Evolutionary conservation across 2,113 vertebrate species (phyloP).

Genomic region (Gobiocypris rarus): DNA sequence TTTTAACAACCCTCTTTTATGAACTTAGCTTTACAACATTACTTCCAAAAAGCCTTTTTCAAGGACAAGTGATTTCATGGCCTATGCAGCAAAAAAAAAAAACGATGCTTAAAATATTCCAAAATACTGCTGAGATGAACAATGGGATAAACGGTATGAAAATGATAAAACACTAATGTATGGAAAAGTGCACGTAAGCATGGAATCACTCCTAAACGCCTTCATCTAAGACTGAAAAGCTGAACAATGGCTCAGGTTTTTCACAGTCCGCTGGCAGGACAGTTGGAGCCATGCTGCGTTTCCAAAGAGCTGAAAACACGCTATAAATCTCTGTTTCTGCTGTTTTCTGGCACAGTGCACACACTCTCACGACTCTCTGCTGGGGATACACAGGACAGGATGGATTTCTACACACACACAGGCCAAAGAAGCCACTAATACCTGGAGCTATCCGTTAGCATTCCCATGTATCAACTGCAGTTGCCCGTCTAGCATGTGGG

Average conservation of each 20-base stretch:
- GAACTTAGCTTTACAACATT: conserved; percentile 15
- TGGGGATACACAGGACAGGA: not conserved
- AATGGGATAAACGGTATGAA: conserved; percentile 12
- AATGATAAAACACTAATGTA: not conserved
- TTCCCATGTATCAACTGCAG: not conserved
- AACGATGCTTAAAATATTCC: not conserved
- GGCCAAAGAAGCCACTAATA: not conserved
- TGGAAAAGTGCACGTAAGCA: conserved; percentile 19
- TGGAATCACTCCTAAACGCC: conserved; percentile 8
- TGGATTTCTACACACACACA: not conserved
- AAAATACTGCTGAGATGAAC: conserved; percentile 24
- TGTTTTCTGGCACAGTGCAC: conserved; percentile 25
- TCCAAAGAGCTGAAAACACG: conserved; percentile 42
- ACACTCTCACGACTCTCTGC: not conserved
- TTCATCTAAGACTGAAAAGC: conserved; percentile 12
- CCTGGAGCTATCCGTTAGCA: not conserved
- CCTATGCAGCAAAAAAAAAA: not conserved
- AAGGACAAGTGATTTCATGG: conserved; percentile 26
- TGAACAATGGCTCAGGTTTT: conserved; percentile 27
- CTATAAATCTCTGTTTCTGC: conserved; percentile 29
- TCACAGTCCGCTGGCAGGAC: conserved; percentile 42
- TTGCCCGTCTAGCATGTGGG: not conserved
- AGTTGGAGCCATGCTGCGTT: conserved; percentile 19
- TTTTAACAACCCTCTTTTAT: conserved; percentile 30
- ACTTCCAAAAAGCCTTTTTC: conserved; percentile 24